Base-by-base conservation (phyloP, 92 coral and sea anemone species). In the Palythoa caribaeorum region DNA sequence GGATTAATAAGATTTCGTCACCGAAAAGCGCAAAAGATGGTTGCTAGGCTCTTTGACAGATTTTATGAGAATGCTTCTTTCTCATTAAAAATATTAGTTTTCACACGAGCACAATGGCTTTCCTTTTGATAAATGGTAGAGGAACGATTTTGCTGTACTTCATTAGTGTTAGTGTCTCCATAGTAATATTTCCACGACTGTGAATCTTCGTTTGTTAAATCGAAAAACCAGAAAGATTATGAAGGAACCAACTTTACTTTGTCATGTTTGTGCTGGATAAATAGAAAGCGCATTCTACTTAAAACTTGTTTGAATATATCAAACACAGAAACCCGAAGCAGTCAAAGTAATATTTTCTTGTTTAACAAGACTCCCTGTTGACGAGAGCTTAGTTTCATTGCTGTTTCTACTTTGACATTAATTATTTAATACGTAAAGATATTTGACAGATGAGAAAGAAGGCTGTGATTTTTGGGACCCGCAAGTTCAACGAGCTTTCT, bases 61-160 rank as follows among this genome's bases (percentile, higher is more conserved):
- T 65, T 50, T 50, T 44, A 81, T 38, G 75, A 20, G 76, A 81
- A 81, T 81, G 63, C 73, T 55, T 69, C 75, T 21, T 81, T 81
- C 76, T 63, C 86, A 48, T 53, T 21, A 65, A 81, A 81, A 37
- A 65, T 20, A 81, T 81, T 81, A 81, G 66, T 81, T 81, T 81
- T 68, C 86, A 44, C 57, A 65, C 60, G 47, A 65, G 66, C 19
- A 66, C 55, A 66, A 66, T 40, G 13, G 59, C 21, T 47, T 65
- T 20, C 38, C 73, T 8, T 48, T 79, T 79, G 51, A 79, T 13
- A 79, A 36, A 62, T 62, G 66, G 40, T 79, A 59, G 84, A 20
- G 47, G 28, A 79, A 62, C 44, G 47, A 66, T 81, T 81, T 66
- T 51, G 20, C 9, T 38, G 14, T 16, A 81, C 73, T 80, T 68